Evolutionary conservation across 1,140 invertebrate species (phyloP).

Genomic region (Adelges cooleyi): DNA sequence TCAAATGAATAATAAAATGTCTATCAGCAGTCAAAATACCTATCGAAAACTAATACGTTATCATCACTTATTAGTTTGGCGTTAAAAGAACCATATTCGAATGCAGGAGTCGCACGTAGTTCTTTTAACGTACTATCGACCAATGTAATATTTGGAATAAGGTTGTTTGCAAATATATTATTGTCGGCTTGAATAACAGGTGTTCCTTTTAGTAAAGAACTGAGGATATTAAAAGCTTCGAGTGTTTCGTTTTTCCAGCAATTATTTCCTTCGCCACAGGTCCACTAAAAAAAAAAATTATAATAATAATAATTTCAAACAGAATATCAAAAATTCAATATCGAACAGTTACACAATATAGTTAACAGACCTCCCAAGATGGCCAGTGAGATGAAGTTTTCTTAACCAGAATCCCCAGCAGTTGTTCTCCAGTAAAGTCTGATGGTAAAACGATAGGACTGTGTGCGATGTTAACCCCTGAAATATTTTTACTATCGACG

Average conservation of each 20-base stretch:
- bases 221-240: slow-evolving; percentile 18
- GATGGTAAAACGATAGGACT: background rate
- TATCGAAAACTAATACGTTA: slow-evolving; percentile 10
- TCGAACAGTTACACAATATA: background rate
- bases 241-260: slow-evolving; percentile 1
- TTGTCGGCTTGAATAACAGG: slow-evolving; percentile 5
- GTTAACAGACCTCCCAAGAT: slow-evolving; percentile 18
- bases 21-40: too few relatives aligned
- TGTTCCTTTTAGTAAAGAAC: background rate
- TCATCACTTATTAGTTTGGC: slow-evolving; percentile 13
- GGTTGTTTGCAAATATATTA: slow-evolving; percentile 2
- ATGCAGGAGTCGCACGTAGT: background rate
- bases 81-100: slow-evolving; percentile 19
- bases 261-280: background rate
- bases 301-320: too few relatives aligned
- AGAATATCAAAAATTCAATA: too few relatives aligned
- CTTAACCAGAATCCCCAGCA: background rate
- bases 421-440: slow-evolving; percentile 24
- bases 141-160: slow-evolving; percentile 8
- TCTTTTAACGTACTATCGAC: slow-evolving; percentile 4
- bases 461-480: background rate
- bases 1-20: too few relatives aligned
- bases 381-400: background rate
- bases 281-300: background rate
- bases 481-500: background rate